phyloP scores from a whole-genome alignment of 1,140 invertebrate species.

The Bilobella aurantiaca region DNA sequence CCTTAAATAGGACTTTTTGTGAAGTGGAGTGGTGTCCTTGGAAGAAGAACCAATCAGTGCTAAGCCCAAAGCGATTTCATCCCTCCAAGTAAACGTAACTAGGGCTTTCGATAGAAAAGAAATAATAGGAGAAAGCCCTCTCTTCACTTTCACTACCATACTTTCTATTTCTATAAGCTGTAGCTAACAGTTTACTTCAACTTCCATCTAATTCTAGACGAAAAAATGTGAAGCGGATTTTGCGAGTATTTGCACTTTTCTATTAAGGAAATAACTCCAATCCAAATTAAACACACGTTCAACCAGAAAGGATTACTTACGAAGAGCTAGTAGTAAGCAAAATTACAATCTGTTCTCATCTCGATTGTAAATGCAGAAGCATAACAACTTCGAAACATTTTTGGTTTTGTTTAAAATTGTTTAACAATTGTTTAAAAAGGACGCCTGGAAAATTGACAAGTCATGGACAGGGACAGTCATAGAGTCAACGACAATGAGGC shows the following conservation, averaged over 20 bases:
- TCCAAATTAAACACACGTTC: slow-evolving; percentile 33
- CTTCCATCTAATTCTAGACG: not conserved
- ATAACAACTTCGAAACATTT: too few relatives aligned
- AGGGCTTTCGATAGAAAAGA: too few relatives aligned
- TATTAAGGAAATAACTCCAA: slow-evolving; percentile 14
- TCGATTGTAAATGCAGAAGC: too few relatives aligned
- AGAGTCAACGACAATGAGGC: too few relatives aligned
- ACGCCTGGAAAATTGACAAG: too few relatives aligned
- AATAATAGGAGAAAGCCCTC: not conserved
- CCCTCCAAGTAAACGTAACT: too few relatives aligned
- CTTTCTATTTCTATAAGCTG: not conserved
- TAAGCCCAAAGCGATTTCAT: too few relatives aligned
- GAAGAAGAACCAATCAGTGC: too few relatives aligned
- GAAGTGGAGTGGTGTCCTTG: not conserved
- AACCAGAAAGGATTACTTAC: slow-evolving; percentile 27
- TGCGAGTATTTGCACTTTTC: slow-evolving; percentile 30
- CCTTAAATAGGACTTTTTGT: not conserved
- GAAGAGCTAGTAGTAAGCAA: not conserved
- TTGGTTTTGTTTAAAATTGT: too few relatives aligned
- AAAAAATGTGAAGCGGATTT: slow-evolving; percentile 26
- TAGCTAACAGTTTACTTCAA: slow-evolving; percentile 4
- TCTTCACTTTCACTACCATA: not conserved
- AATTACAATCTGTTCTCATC: too few relatives aligned
- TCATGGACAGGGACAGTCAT: too few relatives aligned
- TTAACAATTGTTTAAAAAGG: too few relatives aligned